These are phyloP conservation scores for Zaprionus capensis DNA, from an alignment of 1,140 invertebrate species.

Conservation along the genomic window DNA sequence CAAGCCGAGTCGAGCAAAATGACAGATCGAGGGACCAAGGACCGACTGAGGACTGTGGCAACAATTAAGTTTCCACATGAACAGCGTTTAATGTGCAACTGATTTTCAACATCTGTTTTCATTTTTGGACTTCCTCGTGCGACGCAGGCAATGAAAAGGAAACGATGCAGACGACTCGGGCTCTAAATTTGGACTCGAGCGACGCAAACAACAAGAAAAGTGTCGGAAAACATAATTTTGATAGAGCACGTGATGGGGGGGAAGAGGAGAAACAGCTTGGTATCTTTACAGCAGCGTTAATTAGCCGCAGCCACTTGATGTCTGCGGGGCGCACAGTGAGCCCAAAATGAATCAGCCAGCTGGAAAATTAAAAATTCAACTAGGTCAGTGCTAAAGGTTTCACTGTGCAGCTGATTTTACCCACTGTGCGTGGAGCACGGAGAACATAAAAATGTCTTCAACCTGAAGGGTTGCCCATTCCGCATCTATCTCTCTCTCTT, in stretches of 20 bases:
- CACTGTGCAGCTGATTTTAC: background rate
- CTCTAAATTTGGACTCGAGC: conserved; percentile 68
- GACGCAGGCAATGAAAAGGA: conserved; percentile 67
- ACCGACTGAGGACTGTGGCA: conserved; percentile 55
- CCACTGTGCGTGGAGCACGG: conserved; percentile 4
- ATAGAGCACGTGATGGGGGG: conserved; percentile 56
- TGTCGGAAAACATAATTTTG: conserved; percentile 68
- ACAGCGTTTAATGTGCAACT: conserved; percentile 79
- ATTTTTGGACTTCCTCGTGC: conserved; percentile 70
- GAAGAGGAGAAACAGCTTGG: background rate
- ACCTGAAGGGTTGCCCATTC: conserved; percentile 39
- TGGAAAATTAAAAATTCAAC: background rate
- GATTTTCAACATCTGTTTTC: conserved; percentile 83
- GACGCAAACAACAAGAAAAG: conserved; percentile 38
- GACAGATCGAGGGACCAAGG: conserved; percentile 54
- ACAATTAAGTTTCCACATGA: conserved; percentile 84
- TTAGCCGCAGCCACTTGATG: conserved; percentile 79
- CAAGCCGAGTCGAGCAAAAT: conserved; percentile 43
- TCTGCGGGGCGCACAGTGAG: conserved; percentile 28
- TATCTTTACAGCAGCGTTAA: conserved; percentile 70
- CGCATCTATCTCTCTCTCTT: background rate
- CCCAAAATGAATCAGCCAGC: background rate
- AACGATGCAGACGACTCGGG: conserved; percentile 64
- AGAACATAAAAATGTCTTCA: conserved; percentile 39
- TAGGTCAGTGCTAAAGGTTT: background rate